A percentile compares a stretch with the other conserved stretches of the same genome.
These are phyloP conservation scores for Pteronura brasiliensis DNA, from an alignment of 2,113 vertebrate genomes.

Conservation along the genomic window DNA sequence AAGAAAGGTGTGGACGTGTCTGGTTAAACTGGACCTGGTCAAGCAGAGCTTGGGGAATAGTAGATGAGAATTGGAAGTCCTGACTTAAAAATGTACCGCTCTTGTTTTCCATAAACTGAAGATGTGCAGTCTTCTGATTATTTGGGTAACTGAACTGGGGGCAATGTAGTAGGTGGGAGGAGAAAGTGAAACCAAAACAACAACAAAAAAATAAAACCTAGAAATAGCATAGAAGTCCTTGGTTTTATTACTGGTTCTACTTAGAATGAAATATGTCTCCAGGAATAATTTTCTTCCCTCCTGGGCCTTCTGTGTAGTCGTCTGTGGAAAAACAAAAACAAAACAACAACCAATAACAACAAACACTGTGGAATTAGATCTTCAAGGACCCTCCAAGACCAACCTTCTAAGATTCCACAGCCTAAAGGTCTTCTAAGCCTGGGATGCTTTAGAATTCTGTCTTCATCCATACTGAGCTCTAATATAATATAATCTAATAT, in stretches of 20 bases:
- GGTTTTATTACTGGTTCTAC: not conserved
- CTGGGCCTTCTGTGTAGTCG: not conserved
- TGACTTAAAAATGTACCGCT: not conserved
- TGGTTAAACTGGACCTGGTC: not conserved
- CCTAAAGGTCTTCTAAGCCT: not conserved
- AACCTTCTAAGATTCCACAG: not conserved
- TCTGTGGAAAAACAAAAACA: not conserved
- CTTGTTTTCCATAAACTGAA: not conserved
- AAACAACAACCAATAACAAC: not conserved
- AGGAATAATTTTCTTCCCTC: not conserved
- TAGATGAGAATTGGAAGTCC: not conserved
- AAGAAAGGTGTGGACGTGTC: not conserved
- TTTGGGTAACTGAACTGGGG: not conserved
- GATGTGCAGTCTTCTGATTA: not conserved
- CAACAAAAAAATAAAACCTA: not conserved
- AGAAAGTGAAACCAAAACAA: not conserved
- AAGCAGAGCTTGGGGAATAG: not conserved
- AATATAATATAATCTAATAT: not conserved
- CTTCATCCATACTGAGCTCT: not conserved
- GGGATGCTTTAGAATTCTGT: not conserved
- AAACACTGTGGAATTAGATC: not conserved
- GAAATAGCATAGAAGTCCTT: not conserved
- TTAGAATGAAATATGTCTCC: not conserved
- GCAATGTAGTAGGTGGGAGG: not conserved
- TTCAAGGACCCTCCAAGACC: not conserved